Evolutionary conservation across 2,888 invertebrate genomes (phyloP), one percentile per base, ranked within the genome.

Genomic region (Tetheella fluctuosa): DNA sequence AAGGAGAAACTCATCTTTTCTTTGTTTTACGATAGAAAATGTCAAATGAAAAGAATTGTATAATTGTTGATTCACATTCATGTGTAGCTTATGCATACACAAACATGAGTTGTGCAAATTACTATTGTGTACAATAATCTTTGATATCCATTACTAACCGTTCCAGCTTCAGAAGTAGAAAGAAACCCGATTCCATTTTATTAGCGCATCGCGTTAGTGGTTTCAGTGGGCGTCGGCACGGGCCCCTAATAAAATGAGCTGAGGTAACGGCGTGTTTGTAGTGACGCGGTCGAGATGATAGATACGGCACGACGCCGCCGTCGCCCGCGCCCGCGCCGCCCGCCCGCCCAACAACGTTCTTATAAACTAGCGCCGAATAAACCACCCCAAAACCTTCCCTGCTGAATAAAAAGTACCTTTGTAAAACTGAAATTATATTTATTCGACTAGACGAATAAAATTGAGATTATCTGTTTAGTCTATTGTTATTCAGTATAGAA

Each of bases 191-290:
- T 77, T 82, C 75, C 75, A 77, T 77, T 73, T 73, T 79, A 85
- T 86, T 84, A 87, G 81, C 79, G 82, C 78, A 80, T 81, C 81
- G 83, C 78, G 79, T 80, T 81, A 80, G 79, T 73, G 83, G 81
- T 79, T 82, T 75, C 70, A 69, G 74, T 68, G 74, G 69, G 66
- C 70, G 72, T 69, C 76, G 71, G 73, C 78, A 80, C 76, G 83
- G 88, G 83, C 78, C 86, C 86, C 86, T 90, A 89, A 91, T 91
- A 90, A 91, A 91, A 90, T 84, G 88, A 84, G 88, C 83, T 77
- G 88, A 88, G 90, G 90, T 91, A 88, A 86, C 88, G 85, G 81
- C 80, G 83, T 91, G 91, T 92, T 91, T 91, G 85, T 84, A 67
- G 78, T 85, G 84, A 83, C 83, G 84, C 83, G 79, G 77, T 71